Evolutionary conservation across 2,113 vertebrate genomes (phyloP).

Genomic region (Poecilia latipinna): DNA sequence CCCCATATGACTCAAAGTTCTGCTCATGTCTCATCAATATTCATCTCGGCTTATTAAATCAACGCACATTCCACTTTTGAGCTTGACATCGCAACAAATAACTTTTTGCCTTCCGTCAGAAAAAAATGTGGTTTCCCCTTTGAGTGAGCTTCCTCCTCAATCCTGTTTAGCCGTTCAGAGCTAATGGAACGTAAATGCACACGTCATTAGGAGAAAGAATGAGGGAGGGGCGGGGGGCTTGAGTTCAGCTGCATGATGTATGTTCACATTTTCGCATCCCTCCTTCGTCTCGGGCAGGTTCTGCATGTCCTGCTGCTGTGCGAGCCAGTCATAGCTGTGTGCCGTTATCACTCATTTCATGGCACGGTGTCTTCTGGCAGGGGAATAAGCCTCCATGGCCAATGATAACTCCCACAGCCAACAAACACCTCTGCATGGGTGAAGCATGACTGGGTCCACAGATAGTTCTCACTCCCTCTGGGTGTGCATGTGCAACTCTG

Average conservation of each 20-base stretch:
- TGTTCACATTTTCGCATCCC: slow-evolving; percentile 35
- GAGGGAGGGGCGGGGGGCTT: slow-evolving; percentile 18
- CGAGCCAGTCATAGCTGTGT: slow-evolving; percentile 38
- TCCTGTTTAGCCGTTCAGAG: slow-evolving; percentile 46
- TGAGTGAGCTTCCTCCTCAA: slow-evolving; percentile 29
- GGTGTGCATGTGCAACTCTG: slow-evolving; percentile 11
- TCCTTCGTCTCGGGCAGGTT: slow-evolving; percentile 42
- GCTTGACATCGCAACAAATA: slow-evolving; percentile 57
- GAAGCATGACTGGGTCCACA: slow-evolving; percentile 55
- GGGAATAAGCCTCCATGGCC: slow-evolving; percentile 66
- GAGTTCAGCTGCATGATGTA: slow-evolving; percentile 38
- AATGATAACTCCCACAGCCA: slow-evolving; percentile 67
- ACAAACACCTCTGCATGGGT: slow-evolving; percentile 68
- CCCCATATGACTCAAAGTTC: slow-evolving; percentile 45
- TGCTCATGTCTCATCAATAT: slow-evolving; percentile 54
- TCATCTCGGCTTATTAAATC: slow-evolving; percentile 46
- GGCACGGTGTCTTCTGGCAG: slow-evolving; percentile 58
- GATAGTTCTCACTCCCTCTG: slow-evolving; percentile 35
- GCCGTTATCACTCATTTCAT: slow-evolving; percentile 65
- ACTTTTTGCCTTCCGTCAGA: slow-evolving; percentile 46
- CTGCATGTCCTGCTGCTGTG: slow-evolving; percentile 46
- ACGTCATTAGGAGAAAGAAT: slow-evolving; percentile 41
- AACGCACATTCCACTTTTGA: slow-evolving; percentile 51
- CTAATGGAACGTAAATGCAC: slow-evolving; percentile 58
- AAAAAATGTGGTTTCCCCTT: slow-evolving; percentile 47